Conservation (phyloP, 2,888 invertebrate species). For the Bombylius discolor region DNA sequence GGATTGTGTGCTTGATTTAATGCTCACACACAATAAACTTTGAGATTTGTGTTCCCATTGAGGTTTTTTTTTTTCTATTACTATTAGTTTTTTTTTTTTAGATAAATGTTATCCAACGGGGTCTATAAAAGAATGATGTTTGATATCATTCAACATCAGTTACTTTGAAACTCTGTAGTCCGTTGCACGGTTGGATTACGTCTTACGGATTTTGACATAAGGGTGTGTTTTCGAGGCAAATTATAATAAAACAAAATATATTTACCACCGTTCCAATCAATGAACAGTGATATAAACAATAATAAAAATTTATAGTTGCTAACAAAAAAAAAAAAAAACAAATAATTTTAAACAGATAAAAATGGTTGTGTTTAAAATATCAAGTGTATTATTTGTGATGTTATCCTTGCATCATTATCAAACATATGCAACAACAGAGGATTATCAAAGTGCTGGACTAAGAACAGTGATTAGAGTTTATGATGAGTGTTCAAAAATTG, state of each 20-base stretch:
- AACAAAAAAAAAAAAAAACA: neutral
- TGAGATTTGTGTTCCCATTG: slow-evolving; percentile 5
- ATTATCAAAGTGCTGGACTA: slow-evolving; percentile 44
- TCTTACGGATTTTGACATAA: slow-evolving; percentile 24
- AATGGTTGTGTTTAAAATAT: slow-evolving; percentile 19
- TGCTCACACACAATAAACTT: slow-evolving; percentile 3
- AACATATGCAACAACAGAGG: slow-evolving; percentile 16
- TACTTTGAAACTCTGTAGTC: slow-evolving; percentile 33
- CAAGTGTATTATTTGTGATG: slow-evolving; percentile 24
- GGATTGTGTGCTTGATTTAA: neutral
- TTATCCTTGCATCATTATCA: slow-evolving; percentile 6
- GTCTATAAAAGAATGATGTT: slow-evolving; percentile 36
- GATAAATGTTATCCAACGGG: slow-evolving; percentile 1
- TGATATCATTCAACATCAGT: slow-evolving; percentile 39
- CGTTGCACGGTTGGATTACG: slow-evolving; percentile 24
- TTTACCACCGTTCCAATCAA: neutral
- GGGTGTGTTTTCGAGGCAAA: neutral
- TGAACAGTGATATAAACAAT: neutral
- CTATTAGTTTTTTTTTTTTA: too few species aligned
- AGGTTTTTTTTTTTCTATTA: neutral
- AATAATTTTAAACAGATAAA: neutral
- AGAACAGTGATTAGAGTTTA: slow-evolving; percentile 56
- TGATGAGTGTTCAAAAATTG: slow-evolving; percentile 60
- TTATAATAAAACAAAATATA: neutral
- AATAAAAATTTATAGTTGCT: neutral